Percentiles rank a stretch among this genome's conserved stretches.
Conservation (phyloP, 2,888 invertebrate genomes). For the Campaea margaritaria region DNA sequence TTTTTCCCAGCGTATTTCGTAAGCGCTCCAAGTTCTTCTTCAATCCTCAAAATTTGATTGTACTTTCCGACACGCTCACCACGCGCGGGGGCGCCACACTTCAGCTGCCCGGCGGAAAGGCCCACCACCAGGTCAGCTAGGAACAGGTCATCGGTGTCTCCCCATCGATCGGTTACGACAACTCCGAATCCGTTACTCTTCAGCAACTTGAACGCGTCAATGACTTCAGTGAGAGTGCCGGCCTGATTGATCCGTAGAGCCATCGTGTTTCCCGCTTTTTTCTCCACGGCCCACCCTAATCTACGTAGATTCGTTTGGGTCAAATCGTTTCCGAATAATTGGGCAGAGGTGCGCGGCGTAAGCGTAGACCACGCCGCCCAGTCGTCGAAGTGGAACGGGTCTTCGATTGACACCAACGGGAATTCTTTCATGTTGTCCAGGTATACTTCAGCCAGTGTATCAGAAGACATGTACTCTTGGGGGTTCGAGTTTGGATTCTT, state of each 20-base stretch:
- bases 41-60: conserved; percentile 98
- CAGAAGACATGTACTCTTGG: conserved; percentile 91
- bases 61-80: conserved; percentile 98
- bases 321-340: conserved; percentile 96
- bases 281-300: conserved; percentile 95
- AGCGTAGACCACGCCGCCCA: conserved; percentile 97
- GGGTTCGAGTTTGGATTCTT: conserved; percentile 97
- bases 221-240: conserved; percentile 98
- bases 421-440: conserved; percentile 95
- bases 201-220: conserved; percentile 95
- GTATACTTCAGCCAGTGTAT: conserved; percentile 94
- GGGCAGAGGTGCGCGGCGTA: conserved; percentile 88
- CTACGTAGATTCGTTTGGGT: conserved; percentile 96
- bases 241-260: conserved; percentile 98
- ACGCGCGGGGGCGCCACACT: conserved; percentile 98
- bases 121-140: conserved; percentile 99
- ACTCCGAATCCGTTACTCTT: conserved; percentile 98
- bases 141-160: conserved; percentile 99
- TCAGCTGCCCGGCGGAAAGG: conserved; percentile 98
- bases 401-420: conserved; percentile 97
- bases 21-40: conserved; percentile 96
- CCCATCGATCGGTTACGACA: conserved; percentile 86
- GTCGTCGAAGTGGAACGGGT: conserved; percentile 99
- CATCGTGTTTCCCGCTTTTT: conserved; percentile 97
- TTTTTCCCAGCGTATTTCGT: conserved; percentile 97